Conservation (phyloP, 2,888 invertebrate genomes). For the Drosophila neotestacea region DNA sequence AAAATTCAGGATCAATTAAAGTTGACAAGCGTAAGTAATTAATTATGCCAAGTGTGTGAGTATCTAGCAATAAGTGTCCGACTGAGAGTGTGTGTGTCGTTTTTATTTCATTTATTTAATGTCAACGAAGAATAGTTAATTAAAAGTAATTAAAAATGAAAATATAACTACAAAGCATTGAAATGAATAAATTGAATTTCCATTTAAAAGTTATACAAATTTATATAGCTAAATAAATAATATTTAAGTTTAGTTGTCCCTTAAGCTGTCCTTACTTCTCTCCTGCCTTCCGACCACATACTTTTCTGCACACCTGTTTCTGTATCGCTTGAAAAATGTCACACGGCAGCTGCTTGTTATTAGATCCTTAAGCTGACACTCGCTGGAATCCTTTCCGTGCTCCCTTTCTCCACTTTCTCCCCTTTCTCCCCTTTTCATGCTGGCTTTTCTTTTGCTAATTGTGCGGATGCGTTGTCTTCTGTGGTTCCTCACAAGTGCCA, state of each 20-base stretch:
- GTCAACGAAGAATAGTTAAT: too few relatives aligned
- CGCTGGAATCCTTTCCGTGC: slow-evolving; percentile 1
- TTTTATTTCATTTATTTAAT: slow-evolving; percentile 8
- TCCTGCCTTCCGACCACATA: neutral
- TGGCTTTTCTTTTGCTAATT: slow-evolving; percentile 42
- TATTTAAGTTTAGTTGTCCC: neutral
- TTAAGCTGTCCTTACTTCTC: neutral
- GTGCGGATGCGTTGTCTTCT: slow-evolving; percentile 45
- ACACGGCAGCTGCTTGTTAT: slow-evolving; percentile 48
- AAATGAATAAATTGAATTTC: too few relatives aligned
- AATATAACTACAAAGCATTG: too few relatives aligned
- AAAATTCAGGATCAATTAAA: slow-evolving; percentile 40
- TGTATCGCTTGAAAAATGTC: slow-evolving; percentile 35
- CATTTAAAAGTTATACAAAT: too few relatives aligned
- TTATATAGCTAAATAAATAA: slow-evolving; percentile 45
- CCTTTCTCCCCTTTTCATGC: slow-evolving; percentile 2
- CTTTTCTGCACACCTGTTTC: slow-evolving; percentile 43
- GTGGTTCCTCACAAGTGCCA: slow-evolving; percentile 44
- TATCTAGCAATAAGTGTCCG: slow-evolving; percentile 1
- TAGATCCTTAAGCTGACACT: slow-evolving; percentile 54
- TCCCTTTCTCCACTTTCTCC: neutral
- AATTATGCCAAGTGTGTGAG: slow-evolving; percentile 39
- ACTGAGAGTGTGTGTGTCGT: slow-evolving; percentile 9
- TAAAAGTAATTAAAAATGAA: too few relatives aligned
- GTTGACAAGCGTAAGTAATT: slow-evolving; percentile 48